Evolutionary conservation across 2,113 vertebrate genomes (phyloP).

Genomic region (Amblyornis subalaris): DNA sequence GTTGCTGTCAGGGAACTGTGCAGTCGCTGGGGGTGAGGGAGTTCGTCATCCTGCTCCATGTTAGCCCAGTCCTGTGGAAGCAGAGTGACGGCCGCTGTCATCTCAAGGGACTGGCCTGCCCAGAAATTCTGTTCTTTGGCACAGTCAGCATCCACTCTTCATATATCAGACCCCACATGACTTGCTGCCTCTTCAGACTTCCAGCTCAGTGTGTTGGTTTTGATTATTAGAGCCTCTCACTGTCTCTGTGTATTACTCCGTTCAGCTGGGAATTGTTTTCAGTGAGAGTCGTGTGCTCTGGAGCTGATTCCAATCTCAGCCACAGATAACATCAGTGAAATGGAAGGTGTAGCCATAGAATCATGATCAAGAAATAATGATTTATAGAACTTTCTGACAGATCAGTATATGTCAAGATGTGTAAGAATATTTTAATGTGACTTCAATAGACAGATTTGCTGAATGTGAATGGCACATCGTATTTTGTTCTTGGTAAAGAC

Average conservation of each 20-base stretch:
- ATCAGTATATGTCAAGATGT: neutral
- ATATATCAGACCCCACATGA: neutral
- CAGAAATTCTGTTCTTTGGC: neutral
- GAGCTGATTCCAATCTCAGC: neutral
- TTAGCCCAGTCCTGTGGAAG: neutral
- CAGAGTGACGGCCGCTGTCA: neutral
- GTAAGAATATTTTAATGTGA: neutral
- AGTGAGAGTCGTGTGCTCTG: neutral
- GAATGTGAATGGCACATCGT: neutral
- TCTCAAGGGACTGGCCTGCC: neutral
- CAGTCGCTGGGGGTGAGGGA: rapidly evolving
- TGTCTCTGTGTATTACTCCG: neutral
- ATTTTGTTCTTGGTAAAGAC: neutral
- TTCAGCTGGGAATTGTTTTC: slow-evolving; percentile 20
- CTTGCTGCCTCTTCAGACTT: neutral
- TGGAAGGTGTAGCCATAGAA: neutral
- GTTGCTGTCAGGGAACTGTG: neutral
- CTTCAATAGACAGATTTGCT: neutral
- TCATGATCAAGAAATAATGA: neutral
- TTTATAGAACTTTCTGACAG: neutral
- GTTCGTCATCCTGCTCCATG: neutral
- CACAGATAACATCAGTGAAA: neutral
- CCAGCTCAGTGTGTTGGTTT: neutral
- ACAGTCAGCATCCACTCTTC: neutral
- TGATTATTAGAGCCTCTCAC: slow-evolving; percentile 1